Base-by-base conservation (phyloP, 2,888 invertebrate genomes). In the Notodonta ziczac region DNA sequence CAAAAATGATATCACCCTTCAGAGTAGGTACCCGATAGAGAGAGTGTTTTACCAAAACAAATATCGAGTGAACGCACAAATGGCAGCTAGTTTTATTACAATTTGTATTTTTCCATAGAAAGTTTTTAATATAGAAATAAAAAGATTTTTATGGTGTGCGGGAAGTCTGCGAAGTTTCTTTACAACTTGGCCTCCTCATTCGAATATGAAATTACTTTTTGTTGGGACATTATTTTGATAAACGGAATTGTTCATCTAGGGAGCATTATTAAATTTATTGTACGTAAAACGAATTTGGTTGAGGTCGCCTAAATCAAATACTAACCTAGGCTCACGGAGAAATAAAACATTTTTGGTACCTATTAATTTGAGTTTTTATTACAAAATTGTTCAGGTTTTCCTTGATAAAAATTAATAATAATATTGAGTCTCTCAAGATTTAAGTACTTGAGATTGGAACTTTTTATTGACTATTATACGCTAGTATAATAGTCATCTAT, bases 191-290 rank as follows among this genome's bases (percentile, higher is more conserved):
- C 58, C 55, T 65, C 60, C 60, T 58, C 61, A 69, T 61, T 70
- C 51, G 73, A 72, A 69, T 72, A 63, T 69, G 39, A 70, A 66
- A 70, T 66, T 70, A 72, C 63, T 70, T 72, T 70, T 69, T 60
- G 60, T 61, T 66, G 57, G 8, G 40, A 66, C 52, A 56, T 63
- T 69, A 63, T 60, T 72, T 61, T 48, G 46, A 32, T 48, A 35
- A 48, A 61, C 56, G 60, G 59, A 65, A 68, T 53, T 46, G 50
- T 46, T 60, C 54, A 44, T 56, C 32, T 35, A 32, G 39, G 14
- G 54, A 39, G 24, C 35, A 6, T 39, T 54, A 39, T 54, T 39
- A 39, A 40, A 40, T 54, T 39, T 54, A 14, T 39, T 16, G 16
- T 50, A 7, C 16, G 9, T 16, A 16, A 16, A 16, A 50, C 16